These are phyloP conservation scores for Danaus chrysippus DNA, from an alignment of 2,888 invertebrate species.

Conservation along the genomic window DNA sequence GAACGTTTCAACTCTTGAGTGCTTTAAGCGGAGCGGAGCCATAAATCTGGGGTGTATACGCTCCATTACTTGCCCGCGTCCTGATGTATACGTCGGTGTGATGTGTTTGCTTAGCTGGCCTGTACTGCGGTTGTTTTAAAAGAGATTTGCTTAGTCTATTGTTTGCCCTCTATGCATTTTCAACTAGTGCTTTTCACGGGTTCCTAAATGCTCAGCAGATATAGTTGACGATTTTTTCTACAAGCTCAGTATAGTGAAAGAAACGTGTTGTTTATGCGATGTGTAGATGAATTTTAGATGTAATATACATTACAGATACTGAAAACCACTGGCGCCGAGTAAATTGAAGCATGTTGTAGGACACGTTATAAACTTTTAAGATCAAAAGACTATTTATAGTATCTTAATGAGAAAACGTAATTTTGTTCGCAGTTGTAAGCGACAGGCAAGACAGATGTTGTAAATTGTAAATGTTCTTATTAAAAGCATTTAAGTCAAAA, in stretches of 20 bases:
- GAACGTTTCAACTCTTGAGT: slow-evolving; percentile 42
- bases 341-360: not conserved
- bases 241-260: not conserved
- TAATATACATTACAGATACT: too few relatives aligned
- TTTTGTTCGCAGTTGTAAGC: slow-evolving; percentile 28
- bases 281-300: too few relatives aligned
- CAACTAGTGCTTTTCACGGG: slow-evolving; percentile 8
- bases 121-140: slow-evolving; percentile 31
- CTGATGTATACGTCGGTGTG: slow-evolving; percentile 29
- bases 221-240: not conserved
- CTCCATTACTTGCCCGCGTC: slow-evolving; percentile 42
- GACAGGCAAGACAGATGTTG: slow-evolving; percentile 32
- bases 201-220: not conserved
- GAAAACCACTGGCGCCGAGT: too few relatives aligned
- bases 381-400: slow-evolving; percentile 17
- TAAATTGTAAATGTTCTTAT: slow-evolving; percentile 35
- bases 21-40: slow-evolving; percentile 39
- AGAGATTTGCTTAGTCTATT: slow-evolving; percentile 32
- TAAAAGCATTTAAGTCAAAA: slow-evolving; percentile 39
- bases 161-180: slow-evolving; percentile 22
- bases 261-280: not conserved
- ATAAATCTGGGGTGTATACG: slow-evolving; percentile 45
- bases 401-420: slow-evolving; percentile 28
- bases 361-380: not conserved
- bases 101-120: slow-evolving; percentile 35